phyloP scores from a whole-genome alignment of 2,113 vertebrate species.

The Scomber japonicus region DNA sequence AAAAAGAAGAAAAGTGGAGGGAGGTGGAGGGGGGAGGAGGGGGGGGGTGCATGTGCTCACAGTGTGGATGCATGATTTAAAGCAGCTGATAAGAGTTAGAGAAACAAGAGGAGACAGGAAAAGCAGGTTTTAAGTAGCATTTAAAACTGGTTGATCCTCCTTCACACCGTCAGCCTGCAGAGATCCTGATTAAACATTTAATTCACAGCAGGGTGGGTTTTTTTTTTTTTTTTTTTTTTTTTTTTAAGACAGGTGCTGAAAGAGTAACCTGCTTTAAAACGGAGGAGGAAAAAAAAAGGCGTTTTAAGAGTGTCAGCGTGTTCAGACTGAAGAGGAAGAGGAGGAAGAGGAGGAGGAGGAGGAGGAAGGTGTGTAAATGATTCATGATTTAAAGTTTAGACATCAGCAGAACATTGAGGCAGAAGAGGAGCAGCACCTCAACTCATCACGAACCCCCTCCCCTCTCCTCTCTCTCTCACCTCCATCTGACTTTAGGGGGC shows the following conservation, averaged over 20 bases:
- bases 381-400: conserved; percentile 26
- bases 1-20: too few relatives aligned
- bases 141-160: conserved; percentile 15
- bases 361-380: conserved; percentile 17
- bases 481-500: background rate
- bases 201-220: background rate
- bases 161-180: background rate
- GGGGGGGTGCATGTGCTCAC: background rate
- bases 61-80: conserved; percentile 2
- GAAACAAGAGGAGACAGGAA: conserved; percentile 5
- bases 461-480: background rate
- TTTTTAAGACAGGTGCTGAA: background rate
- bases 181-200: background rate
- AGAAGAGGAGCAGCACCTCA: conserved; percentile 8
- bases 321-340: background rate
- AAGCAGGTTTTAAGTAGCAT: background rate
- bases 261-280: too few relatives aligned
- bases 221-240: background rate
- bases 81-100: background rate
- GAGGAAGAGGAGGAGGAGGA: background rate
- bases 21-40: background rate
- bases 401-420: conserved; percentile 24
- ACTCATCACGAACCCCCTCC: conserved; percentile 9
- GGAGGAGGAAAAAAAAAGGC: background rate
- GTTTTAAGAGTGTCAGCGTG: background rate